A percentile compares a stretch with the other conserved stretches of the same genome.
These are phyloP conservation scores for Eristalinus aeneus DNA, from an alignment of 2,888 invertebrate genomes.

Conservation along the genomic window DNA sequence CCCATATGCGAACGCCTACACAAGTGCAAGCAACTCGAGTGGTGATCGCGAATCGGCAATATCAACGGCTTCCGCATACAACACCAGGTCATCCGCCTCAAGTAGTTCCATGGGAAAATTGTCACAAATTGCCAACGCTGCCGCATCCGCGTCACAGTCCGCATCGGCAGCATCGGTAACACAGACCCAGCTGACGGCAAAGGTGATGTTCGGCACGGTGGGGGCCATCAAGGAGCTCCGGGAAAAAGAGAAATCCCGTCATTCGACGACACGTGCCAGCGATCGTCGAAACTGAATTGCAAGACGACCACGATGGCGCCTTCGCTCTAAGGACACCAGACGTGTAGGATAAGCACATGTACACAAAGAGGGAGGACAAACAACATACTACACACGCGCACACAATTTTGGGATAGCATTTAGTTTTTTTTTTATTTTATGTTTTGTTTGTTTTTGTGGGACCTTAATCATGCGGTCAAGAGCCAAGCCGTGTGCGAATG, in stretches of 20 bases:
- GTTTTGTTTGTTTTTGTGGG: slow-evolving; percentile 19
- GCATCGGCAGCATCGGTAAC: slow-evolving; percentile 65
- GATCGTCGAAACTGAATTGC: slow-evolving; percentile 78
- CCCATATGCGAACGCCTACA: slow-evolving; percentile 80
- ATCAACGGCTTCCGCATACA: slow-evolving; percentile 70
- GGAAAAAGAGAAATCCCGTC: slow-evolving; percentile 86
- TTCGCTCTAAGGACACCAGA: slow-evolving; percentile 11
- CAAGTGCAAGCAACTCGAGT: slow-evolving; percentile 77
- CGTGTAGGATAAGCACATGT: slow-evolving; percentile 33
- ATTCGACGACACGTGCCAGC: slow-evolving; percentile 80
- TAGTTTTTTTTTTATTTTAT: background rate
- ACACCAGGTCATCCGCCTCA: slow-evolving; percentile 69
- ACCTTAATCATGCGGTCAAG: slow-evolving; percentile 49
- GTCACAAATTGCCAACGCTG: slow-evolving; percentile 62
- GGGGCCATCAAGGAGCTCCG: slow-evolving; percentile 88
- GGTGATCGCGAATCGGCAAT: slow-evolving; percentile 76
- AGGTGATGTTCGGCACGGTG: slow-evolving; percentile 88
- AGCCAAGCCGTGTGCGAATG: slow-evolving; percentile 61
- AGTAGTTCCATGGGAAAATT: slow-evolving; percentile 64
- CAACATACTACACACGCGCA: background rate
- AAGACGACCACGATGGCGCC: background rate
- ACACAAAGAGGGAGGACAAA: slow-evolving; percentile 24
- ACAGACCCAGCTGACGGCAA: slow-evolving; percentile 84
- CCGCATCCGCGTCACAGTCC: slow-evolving; percentile 51
- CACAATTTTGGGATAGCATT: slow-evolving; percentile 41